Base-by-base conservation (phyloP, 2,797 vertebrate genomes). In the Syndactyla subalaris region DNA sequence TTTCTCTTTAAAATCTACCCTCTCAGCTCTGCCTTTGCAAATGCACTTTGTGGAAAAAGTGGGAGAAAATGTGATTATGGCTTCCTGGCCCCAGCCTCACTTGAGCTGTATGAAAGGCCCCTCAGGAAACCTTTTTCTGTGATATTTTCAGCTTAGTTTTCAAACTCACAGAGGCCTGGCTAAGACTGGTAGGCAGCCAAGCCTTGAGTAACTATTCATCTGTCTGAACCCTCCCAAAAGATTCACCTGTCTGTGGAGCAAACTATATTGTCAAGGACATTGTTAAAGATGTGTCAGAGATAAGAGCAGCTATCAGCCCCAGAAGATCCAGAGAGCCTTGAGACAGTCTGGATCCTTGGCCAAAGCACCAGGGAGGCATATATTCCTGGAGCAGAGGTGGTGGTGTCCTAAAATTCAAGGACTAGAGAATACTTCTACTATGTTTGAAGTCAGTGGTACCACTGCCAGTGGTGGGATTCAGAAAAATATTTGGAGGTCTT, bases 111-210 rank as follows among this genome's bases (percentile, higher is more conserved):
- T 5, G 17, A 30, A 83, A 86, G 23, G 12, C 43, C 51, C 46
- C 54, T 78, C 43, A 48, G 30, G 70, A 93, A 73, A 84, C 14
- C 26, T 34, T 65, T 71, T 87, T 39, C 58, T 85, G 46, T 84
- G 58, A 55, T 82, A 72, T 65, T 89, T 91, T 94, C 91, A 83
- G 22, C 54, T 85, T 72, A 19, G 12, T 74, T 85, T 93, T 70
- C 18, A 81, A 88, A 78, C 43, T 54, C 36, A n/a, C 48, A 74
- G 82, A 78, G 77, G 38, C 29, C 41, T 86, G 57, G 57, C 24
- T 68, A 85, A 82, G 24, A 58, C 57, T 82, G 65, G 41, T 74
- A 77, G 66, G 81, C 62, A 95, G 76, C 27, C 58, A 93, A 88
- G 38, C 58, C 32, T 73, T 46, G 30, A 82, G 32, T 65, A 85